phyloP scores from a whole-genome alignment of 2,888 invertebrate genomes.

The Nematopogon swammerdamellus region DNA sequence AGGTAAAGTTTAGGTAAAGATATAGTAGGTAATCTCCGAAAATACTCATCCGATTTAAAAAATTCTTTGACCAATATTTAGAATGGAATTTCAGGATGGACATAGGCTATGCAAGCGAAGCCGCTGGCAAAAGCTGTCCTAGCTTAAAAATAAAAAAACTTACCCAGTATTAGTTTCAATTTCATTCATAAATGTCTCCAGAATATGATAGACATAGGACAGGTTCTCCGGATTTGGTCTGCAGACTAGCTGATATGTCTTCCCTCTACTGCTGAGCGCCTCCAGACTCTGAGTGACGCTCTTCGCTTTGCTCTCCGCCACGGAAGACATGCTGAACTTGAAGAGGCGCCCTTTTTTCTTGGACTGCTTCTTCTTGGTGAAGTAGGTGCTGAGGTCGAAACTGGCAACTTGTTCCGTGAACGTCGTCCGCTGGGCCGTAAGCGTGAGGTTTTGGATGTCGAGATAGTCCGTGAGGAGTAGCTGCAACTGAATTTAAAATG shows the following conservation, averaged over 20 bases:
- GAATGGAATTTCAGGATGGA: too few relatives aligned
- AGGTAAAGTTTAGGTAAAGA: too few relatives aligned
- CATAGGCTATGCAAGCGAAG: too few relatives aligned
- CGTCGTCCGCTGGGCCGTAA: constrained; percentile 48
- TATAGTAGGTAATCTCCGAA: too few relatives aligned
- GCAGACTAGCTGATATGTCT: constrained; percentile 55
- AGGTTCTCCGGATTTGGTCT: constrained; percentile 66
- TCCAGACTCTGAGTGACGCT: constrained; percentile 1
- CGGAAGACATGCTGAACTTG: constrained; percentile 64
- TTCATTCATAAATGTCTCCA: constrained; percentile 75
- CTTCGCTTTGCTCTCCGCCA: constrained; percentile 13
- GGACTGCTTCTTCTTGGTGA: constrained; percentile 41
- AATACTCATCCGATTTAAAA: too few relatives aligned
- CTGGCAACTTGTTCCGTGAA: constrained; percentile 32
- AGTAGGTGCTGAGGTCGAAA: constrained; percentile 55
- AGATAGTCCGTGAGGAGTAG: constrained; percentile 81
- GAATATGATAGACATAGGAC: constrained; percentile 69
- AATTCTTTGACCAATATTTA: too few relatives aligned
- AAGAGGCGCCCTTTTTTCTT: constrained; percentile 59
- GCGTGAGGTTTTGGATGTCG: constrained; percentile 76
- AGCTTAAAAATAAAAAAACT: background rate
- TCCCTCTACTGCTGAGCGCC: constrained; percentile 3
- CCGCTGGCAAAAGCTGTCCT: too few relatives aligned
- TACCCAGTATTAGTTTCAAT: constrained; percentile 64
- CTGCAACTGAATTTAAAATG: constrained; percentile 70